Evolutionary conservation across 2,888 invertebrate genomes (phyloP).

Genomic region (Clusia tigrina): DNA sequence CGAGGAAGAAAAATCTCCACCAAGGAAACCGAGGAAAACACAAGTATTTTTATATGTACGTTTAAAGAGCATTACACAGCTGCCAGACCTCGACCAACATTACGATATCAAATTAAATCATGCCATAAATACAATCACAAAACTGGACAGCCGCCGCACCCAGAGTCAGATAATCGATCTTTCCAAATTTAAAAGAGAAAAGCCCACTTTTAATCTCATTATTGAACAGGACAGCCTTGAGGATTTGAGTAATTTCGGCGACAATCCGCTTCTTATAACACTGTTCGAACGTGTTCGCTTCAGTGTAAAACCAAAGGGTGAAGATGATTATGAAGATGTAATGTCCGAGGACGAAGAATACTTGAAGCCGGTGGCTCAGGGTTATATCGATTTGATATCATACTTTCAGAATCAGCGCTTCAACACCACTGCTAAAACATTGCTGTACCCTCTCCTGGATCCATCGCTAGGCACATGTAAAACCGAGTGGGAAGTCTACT

Average conservation of each 20-base stretch:
- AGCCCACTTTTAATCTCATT: constrained; percentile 48
- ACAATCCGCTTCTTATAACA: no score
- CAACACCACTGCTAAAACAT: constrained; percentile 35
- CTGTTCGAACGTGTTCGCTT: no score
- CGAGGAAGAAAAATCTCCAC: no score
- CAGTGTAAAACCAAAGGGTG: constrained; percentile 18
- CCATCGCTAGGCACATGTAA: constrained; percentile 24
- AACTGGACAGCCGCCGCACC: constrained; percentile 50
- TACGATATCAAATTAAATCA: no score
- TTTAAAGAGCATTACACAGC: no score
- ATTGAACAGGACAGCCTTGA: constrained; percentile 52
- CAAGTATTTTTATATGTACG: no score
- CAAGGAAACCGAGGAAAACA: no score
- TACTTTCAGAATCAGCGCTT: constrained; percentile 44
- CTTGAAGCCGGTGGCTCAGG: constrained; percentile 41
- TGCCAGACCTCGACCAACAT: no score
- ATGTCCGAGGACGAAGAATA: constrained; percentile 30
- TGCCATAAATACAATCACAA: no score
- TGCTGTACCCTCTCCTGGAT: background rate
- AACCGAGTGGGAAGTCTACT: constrained; percentile 52
- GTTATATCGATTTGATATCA: constrained; percentile 45
- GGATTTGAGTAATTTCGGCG: constrained; percentile 41
- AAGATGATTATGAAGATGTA: constrained; percentile 25
- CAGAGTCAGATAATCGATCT: constrained; percentile 45
- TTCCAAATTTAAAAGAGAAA: constrained; percentile 37